Percentiles rank a stretch among this genome's conserved stretches.
These are phyloP conservation scores for Phoeniculus purpureus DNA, from an alignment of 2,797 vertebrate genomes.

Conservation along the genomic window DNA sequence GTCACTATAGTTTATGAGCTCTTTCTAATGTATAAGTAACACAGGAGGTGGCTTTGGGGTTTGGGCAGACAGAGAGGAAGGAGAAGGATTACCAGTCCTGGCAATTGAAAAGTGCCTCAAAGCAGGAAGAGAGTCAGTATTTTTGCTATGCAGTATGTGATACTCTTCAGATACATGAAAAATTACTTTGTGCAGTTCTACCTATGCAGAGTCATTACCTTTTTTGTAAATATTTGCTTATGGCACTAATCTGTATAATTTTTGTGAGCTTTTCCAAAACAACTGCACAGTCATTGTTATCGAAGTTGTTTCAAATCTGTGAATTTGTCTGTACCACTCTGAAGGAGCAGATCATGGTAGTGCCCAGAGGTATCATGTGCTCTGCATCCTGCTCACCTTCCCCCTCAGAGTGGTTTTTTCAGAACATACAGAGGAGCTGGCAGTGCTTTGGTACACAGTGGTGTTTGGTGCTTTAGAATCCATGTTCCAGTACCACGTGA, in stretches of 20 bases:
- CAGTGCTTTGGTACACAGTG: not conserved
- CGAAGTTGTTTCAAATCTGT: not conserved
- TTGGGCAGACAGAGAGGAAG: not conserved
- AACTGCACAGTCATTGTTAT: not conserved
- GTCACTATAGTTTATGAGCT: not conserved
- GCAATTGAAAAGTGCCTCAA: not conserved
- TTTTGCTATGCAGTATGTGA: not conserved
- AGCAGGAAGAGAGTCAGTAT: not conserved
- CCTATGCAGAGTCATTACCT: not conserved
- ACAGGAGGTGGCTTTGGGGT: not conserved
- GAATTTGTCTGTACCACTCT: not conserved
- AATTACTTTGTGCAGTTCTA: not conserved
- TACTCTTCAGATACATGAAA: not conserved
- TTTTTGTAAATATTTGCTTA: not conserved
- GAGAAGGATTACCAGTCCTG: not conserved
- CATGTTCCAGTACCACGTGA: not conserved
- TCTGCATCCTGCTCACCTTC: not conserved
- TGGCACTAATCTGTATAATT: not conserved
- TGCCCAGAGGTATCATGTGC: not conserved
- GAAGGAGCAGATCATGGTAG: not conserved
- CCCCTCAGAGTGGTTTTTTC: not conserved
- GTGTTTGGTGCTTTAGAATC: not conserved
- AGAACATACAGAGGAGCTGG: not conserved
- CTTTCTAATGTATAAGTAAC: not conserved
- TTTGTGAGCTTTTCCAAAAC: not conserved